Conservation (phyloP, 2,113 vertebrate species). For the Indri indri region DNA sequence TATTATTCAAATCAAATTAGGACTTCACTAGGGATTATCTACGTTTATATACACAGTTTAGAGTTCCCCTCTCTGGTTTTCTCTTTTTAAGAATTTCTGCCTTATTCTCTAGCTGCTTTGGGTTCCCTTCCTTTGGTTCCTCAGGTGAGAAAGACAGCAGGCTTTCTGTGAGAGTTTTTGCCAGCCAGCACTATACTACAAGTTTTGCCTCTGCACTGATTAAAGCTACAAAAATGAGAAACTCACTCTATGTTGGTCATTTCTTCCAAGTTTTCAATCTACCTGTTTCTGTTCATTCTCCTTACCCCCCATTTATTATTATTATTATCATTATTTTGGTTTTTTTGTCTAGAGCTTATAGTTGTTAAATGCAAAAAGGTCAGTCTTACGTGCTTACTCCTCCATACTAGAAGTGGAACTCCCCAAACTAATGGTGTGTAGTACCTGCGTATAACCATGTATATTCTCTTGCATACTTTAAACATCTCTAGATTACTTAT, state of each 20-base stretch:
- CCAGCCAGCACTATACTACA: background rate
- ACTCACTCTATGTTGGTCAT: background rate
- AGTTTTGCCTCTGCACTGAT: background rate
- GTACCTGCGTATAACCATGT: background rate
- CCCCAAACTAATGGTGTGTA: background rate
- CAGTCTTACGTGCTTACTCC: background rate
- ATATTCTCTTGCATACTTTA: background rate
- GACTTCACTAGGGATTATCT: background rate
- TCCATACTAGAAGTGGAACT: background rate
- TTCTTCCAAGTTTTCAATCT: background rate
- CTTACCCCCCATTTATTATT: background rate
- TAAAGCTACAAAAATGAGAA: background rate
- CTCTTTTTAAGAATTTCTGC: background rate
- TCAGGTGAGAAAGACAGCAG: background rate
- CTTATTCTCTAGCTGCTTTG: background rate
- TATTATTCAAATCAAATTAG: background rate
- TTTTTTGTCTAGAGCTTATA: background rate
- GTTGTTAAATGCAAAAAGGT: background rate
- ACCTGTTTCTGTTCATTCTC: background rate
- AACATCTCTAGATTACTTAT: background rate
- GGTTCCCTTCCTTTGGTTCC: background rate
- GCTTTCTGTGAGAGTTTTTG: background rate
- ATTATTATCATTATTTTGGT: too few species aligned
- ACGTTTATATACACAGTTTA: background rate
- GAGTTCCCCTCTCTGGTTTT: background rate